A percentile compares a stretch with the other conserved stretches of the same genome.
Conservation (phyloP, 92 coral and sea anemone species). For the Porites lobata region DNA sequence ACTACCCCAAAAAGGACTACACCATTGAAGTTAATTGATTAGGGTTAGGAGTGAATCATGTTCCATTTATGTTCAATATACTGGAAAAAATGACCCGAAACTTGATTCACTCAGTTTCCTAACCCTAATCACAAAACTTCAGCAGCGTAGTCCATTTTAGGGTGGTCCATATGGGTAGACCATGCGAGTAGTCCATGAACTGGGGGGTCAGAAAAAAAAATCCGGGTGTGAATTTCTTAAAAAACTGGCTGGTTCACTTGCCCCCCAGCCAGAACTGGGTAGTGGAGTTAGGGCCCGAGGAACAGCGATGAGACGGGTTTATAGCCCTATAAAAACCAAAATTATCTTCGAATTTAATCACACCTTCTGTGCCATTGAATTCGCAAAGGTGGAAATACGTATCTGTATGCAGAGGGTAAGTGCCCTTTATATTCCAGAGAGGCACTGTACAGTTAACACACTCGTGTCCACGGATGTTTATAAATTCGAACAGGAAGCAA, state of each 20-base stretch:
- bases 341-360: not conserved
- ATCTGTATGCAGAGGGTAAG: not conserved
- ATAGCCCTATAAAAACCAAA: not conserved
- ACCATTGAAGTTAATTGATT: no score
- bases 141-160: no score
- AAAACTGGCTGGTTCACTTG: not conserved
- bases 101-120: no score
- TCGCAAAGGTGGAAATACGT: not conserved
- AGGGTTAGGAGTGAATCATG: no score
- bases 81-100: no score
- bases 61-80: no score
- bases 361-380: not conserved
- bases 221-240: no score
- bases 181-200: no score
- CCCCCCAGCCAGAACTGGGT: constrained; percentile 18
- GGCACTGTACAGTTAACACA: constrained; percentile 6
- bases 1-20: no score
- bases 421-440: not conserved
- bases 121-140: no score
- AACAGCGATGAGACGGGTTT: not conserved
- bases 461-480: constrained; percentile 30
- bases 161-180: no score
- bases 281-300: not conserved
- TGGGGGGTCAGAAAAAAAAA: no score
- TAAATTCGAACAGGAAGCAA: constrained; percentile 19